A percentile compares a stretch with the other conserved stretches of the same genome.
These are phyloP conservation scores for Candidula unifasciata DNA, from an alignment of 2,888 invertebrate genomes.

Conservation along the genomic window DNA sequence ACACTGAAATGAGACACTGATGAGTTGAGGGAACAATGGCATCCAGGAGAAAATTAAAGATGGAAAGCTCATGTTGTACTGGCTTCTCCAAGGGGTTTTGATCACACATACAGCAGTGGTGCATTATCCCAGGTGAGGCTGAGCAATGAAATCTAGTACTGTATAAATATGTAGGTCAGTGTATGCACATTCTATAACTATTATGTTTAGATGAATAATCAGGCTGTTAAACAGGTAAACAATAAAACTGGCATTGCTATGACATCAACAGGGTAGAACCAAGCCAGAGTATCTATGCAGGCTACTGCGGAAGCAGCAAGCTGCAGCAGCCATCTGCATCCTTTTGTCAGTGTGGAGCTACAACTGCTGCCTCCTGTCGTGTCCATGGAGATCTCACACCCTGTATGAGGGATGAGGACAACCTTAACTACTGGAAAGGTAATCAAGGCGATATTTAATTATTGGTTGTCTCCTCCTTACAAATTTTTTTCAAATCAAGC, in stretches of 20 bases:
- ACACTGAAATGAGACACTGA: too few species aligned
- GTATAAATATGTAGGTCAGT: too few species aligned
- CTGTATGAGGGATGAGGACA: conserved; percentile 34
- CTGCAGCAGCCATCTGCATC: background rate
- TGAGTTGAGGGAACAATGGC: too few species aligned
- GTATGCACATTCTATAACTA: too few species aligned
- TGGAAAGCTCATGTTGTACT: too few species aligned
- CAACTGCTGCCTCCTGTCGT: conserved; percentile 44
- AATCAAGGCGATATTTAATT: background rate
- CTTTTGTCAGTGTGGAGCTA: conserved; percentile 42
- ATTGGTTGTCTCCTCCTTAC: background rate
- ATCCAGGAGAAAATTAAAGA: too few species aligned
- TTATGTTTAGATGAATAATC: too few species aligned
- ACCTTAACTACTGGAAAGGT: conserved; percentile 51
- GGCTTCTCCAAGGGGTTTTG: too few species aligned
- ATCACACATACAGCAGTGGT: too few species aligned
- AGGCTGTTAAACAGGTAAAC: too few species aligned
- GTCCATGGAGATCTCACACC: conserved; percentile 43
- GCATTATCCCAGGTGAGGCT: too few species aligned
- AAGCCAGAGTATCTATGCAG: conserved; percentile 56
- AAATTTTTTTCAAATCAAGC: background rate
- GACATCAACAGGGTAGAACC: conserved; percentile 47
- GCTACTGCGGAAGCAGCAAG: conserved; percentile 48
- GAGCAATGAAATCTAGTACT: too few species aligned
- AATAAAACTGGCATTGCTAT: background rate